Evolutionary conservation across 2,888 invertebrate species (phyloP), one percentile per base, ranked within the genome.

Genomic region (Dermolepida albohirtum): DNA sequence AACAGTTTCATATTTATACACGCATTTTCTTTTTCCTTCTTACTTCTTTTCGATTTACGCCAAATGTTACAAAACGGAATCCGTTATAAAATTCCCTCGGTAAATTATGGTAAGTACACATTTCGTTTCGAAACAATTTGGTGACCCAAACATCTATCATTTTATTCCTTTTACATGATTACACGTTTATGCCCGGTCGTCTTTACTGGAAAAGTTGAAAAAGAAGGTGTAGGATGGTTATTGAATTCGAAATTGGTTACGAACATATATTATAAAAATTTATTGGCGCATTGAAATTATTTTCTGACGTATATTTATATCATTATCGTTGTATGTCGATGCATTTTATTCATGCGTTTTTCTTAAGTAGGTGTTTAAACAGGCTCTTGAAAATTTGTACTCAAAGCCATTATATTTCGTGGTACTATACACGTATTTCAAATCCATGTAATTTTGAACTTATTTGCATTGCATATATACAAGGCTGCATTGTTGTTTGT

Each of bases 51-150:
- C 43, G n/a, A 43, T 22, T 41, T 57, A 41, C 41, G 40, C 43
- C 55, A 22, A 57, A 43, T 57, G 55, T 57, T 57, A 22, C 43
- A 41, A 55, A 55, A 41, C 41, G 40, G 34, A 16, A 27, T 57
- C 43, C 43, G 27, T 57, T 57, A 43, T 57, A 57, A 73, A 73
- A 71, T 43, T 16, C 50, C 14, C 11, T 34, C 39, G 17, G 43
- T 34, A 50, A 64, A 51, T 50, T 64, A 51, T 22, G 7, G 22
- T 40, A 40, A 10, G n/a, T 39, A 17, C 16, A 16, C 40, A 16
- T 14, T 40, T 29, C 22, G 50, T 16, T 51, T 51, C 11, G 43
- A 12, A 17, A 49, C 1, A n/a, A 49, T 41, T 17, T 57, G 8
- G 12, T 57, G 41, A 22, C 17, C 22, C 14, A 17, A 22, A 43